Evolutionary conservation across 2,113 vertebrate species (phyloP).

Genomic region (Ascaphus truei): DNA sequence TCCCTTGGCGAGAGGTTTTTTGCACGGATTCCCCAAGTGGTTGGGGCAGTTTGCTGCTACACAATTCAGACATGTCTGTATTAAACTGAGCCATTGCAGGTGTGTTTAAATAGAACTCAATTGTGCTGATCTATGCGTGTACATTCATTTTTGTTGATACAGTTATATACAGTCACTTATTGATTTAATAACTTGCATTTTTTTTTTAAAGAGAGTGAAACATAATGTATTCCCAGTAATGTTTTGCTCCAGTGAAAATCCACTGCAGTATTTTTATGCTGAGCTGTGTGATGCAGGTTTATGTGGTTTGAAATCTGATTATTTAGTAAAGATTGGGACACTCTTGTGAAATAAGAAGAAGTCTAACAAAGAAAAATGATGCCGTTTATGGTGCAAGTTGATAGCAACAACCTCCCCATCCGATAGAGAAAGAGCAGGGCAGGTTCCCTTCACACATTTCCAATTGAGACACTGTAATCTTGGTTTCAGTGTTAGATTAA

Average conservation of each 20-base stretch:
- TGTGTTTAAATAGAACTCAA: background rate
- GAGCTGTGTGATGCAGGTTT: no score
- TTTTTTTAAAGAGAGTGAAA: no score
- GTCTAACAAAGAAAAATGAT: no score
- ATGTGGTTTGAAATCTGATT: no score
- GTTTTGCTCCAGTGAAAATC: no score
- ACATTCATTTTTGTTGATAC: background rate
- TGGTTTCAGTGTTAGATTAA: slow-evolving; percentile 36
- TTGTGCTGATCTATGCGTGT: background rate
- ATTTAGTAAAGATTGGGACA: no score
- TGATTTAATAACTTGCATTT: no score
- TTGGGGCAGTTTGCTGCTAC: background rate
- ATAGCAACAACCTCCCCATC: background rate
- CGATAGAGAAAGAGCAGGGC: background rate
- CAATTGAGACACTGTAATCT: slow-evolving; percentile 25
- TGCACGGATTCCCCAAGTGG: slow-evolving; percentile 2
- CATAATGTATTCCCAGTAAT: no score
- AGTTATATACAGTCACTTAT: background rate
- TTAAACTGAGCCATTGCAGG: background rate
- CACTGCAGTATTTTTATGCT: no score
- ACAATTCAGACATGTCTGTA: background rate
- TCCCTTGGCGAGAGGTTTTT: background rate
- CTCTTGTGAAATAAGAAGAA: no score
- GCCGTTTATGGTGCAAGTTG: background rate
- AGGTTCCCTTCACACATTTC: background rate